These are phyloP conservation scores for Caenorhabditis drosophilae DNA, from an alignment of 2,888 invertebrate species.

Conservation along the genomic window DNA sequence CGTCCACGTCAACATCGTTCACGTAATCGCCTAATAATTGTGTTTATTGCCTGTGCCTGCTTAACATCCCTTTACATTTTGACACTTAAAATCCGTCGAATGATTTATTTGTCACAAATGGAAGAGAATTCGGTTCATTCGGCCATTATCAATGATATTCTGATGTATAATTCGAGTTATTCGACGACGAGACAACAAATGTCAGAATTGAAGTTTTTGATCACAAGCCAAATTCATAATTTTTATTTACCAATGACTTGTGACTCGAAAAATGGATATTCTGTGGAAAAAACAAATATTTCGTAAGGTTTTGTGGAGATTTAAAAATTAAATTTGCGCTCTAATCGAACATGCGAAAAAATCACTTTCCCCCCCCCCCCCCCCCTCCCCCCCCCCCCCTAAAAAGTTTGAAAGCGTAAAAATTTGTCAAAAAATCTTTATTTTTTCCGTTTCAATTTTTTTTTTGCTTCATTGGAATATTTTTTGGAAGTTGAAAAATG, in stretches of 20 bases:
- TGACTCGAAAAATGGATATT: constrained; percentile 26
- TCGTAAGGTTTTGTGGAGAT: constrained; percentile 3
- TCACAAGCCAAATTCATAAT: constrained; percentile 27
- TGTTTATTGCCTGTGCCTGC: constrained; percentile 23
- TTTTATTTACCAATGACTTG: constrained; percentile 34
- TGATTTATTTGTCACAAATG: constrained; percentile 29
- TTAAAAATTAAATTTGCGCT: too few relatives aligned
- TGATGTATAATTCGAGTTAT: constrained; percentile 30
- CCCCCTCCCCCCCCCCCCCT: too few relatives aligned
- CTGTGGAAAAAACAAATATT: constrained; percentile 16
- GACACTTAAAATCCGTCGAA: constrained; percentile 24
- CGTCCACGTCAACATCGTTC: background rate
- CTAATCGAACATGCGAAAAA: too few relatives aligned
- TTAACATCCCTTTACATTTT: constrained; percentile 31
- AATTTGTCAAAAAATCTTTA: too few relatives aligned
- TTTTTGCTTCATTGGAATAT: too few relatives aligned
- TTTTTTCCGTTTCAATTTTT: too few relatives aligned
- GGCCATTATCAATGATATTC: constrained; percentile 30
- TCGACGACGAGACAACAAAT: constrained; percentile 13
- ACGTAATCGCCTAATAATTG: constrained; percentile 28
- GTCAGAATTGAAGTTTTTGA: constrained; percentile 28
- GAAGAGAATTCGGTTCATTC: constrained; percentile 33
- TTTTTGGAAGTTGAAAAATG: too few relatives aligned
- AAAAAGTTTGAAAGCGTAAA: too few relatives aligned
- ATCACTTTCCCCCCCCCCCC: too few relatives aligned